Evolutionary conservation across 2,888 invertebrate genomes (phyloP).

Genomic region (Pterostichus niger): DNA sequence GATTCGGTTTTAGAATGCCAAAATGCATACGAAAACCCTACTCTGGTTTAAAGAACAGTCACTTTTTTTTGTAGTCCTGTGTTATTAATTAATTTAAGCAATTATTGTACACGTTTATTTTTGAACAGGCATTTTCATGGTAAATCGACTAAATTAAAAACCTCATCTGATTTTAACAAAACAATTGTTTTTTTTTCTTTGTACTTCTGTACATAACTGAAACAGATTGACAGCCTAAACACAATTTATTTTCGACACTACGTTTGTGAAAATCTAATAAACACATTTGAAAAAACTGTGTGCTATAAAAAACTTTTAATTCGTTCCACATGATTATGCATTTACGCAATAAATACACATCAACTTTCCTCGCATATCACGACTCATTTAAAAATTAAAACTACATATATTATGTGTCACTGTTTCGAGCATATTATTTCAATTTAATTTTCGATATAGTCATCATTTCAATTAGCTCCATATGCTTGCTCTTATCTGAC

Average conservation of each 20-base stretch:
- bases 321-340: constrained; percentile 37
- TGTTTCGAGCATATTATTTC: constrained; percentile 16
- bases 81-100: no score
- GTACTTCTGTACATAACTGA: no score
- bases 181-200: no score
- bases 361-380: neutral
- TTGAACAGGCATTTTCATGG: no score
- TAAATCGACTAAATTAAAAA: no score
- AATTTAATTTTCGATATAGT: constrained; percentile 20
- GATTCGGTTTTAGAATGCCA: no score
- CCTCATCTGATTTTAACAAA: no score
- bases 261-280: neutral
- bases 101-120: no score
- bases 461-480: constrained; percentile 8
- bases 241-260: neutral
- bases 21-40: no score
- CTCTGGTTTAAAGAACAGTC: no score
- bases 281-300: neutral
- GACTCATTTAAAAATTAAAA: constrained; percentile 35
- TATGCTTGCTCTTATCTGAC: constrained; percentile 1
- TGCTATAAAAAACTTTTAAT: constrained; percentile 24
- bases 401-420: constrained; percentile 5
- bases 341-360: constrained; percentile 6
- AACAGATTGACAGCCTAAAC: no score
- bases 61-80: no score